Conservation (phyloP, 2,113 vertebrate genomes). For the Anas platyrhynchos region DNA sequence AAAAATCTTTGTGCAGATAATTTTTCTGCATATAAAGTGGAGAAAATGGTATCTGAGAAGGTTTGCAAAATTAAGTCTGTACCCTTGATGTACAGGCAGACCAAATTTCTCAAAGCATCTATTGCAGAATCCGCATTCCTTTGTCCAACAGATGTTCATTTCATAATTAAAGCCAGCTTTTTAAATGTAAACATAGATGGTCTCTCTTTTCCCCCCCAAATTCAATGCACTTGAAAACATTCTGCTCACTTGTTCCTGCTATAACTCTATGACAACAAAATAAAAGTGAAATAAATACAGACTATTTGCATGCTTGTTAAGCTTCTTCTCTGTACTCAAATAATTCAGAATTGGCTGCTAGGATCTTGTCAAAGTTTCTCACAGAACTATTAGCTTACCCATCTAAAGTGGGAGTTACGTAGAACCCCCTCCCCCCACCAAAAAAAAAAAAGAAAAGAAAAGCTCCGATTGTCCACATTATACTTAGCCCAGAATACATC, state of each 20-base stretch:
- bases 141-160: background rate
- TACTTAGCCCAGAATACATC: background rate
- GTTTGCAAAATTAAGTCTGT: background rate
- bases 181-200: background rate
- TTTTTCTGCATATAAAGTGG: background rate
- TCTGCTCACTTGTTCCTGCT: background rate
- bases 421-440: background rate
- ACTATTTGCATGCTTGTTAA: background rate
- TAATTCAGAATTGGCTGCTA: background rate
- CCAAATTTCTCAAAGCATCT: background rate
- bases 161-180: conserved; percentile 17
- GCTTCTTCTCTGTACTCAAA: background rate
- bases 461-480: background rate
- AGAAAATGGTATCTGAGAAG: background rate
- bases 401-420: background rate
- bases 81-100: background rate
- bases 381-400: background rate
- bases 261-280: background rate
- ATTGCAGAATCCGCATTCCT: background rate
- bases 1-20: background rate
- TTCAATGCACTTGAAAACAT: background rate
- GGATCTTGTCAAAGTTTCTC: background rate
- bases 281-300: background rate
- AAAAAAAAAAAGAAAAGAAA: background rate
- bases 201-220: background rate